Percentiles rank a stretch among this genome's conserved stretches.
Conservation (phyloP, 2,113 vertebrate genomes). For the Rissa tridactyla region DNA sequence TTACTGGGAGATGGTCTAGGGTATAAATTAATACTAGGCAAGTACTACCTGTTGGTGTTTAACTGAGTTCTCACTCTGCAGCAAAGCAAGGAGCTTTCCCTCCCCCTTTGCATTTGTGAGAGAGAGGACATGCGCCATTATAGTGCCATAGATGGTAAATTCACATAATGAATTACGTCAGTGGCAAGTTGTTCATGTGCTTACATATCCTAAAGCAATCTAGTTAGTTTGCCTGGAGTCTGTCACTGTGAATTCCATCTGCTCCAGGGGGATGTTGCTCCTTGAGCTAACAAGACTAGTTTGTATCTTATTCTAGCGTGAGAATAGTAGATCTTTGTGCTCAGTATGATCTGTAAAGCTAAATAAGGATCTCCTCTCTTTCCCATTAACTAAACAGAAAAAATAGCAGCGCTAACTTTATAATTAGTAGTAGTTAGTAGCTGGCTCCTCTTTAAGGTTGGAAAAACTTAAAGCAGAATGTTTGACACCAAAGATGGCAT, state of each 20-base stretch:
- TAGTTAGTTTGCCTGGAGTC: neutral
- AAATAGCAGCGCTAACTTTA: neutral
- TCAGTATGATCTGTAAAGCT: neutral
- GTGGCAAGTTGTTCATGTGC: neutral
- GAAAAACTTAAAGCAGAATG: neutral
- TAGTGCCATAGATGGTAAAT: neutral
- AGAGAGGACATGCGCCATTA: accelerated
- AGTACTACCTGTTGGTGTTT: neutral
- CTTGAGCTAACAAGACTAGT: neutral
- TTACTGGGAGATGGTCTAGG: neutral
- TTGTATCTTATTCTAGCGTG: neutral
- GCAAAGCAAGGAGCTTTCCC: neutral
- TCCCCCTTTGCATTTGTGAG: neutral
- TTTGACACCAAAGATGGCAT: neutral
- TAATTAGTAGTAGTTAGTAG: neutral
- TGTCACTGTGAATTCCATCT: neutral
- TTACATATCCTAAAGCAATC: neutral
- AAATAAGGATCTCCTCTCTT: neutral
- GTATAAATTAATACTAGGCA: neutral
- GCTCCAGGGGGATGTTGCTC: neutral
- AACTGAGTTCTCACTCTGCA: neutral
- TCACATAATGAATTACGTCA: neutral
- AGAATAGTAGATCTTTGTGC: neutral
- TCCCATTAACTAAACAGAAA: neutral
- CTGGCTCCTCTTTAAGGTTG: neutral